phyloP scores from a whole-genome alignment of 2,888 invertebrate genomes.

The Drosophila fungiperda region DNA sequence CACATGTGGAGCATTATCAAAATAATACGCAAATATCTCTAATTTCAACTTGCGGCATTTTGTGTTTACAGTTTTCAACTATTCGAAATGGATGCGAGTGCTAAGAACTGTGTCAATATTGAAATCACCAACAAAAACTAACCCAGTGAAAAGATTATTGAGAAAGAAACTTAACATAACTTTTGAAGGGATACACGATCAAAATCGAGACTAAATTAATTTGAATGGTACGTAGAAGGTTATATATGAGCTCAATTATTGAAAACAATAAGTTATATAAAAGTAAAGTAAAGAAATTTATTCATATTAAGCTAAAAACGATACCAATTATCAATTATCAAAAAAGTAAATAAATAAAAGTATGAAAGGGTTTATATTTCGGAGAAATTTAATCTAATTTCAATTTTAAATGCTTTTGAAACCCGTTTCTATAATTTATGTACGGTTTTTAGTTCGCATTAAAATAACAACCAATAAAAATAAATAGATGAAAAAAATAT shows the following conservation, averaged over 20 bases:
- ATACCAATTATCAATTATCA: too few species aligned
- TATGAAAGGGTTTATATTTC: neutral
- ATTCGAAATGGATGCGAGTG: constrained; percentile 25
- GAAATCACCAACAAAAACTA: constrained; percentile 5
- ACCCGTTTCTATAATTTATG: neutral
- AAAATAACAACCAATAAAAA: neutral
- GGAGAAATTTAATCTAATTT: neutral
- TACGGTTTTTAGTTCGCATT: neutral
- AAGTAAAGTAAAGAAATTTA: neutral
- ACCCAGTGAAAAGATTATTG: constrained; percentile 6
- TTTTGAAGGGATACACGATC: constrained; percentile 16
- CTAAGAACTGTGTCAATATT: constrained; percentile 22
- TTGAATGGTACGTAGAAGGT: constrained; percentile 49
- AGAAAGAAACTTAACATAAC: neutral
- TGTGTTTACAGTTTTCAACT: constrained; percentile 42
- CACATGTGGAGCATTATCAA: constrained; percentile 40
- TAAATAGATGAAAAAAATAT: neutral
- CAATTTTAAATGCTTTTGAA: neutral
- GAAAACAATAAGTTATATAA: neutral
- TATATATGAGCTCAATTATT: neutral
- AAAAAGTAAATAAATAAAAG: neutral
- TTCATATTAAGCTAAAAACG: neutral
- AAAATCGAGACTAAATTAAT: neutral
- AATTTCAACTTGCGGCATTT: constrained; percentile 33
- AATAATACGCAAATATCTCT: constrained; percentile 19